Evolutionary conservation across 2,113 vertebrate genomes (phyloP).

Genomic region (Nannospalax galili): DNA sequence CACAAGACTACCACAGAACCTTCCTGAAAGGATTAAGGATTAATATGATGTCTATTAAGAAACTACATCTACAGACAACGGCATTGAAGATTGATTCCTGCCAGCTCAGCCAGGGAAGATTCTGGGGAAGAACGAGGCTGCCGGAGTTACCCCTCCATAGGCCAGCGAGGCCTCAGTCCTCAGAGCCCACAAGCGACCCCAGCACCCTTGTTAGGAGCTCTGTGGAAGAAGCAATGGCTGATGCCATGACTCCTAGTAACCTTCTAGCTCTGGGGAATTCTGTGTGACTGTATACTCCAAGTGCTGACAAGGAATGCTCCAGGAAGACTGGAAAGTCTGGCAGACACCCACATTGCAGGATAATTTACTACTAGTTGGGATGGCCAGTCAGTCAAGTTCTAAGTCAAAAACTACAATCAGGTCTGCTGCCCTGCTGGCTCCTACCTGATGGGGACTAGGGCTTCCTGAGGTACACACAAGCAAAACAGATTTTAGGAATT

Average conservation of each 20-base stretch:
- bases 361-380: background rate
- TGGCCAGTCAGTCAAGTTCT: background rate
- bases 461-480: background rate
- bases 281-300: background rate
- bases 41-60: too few species aligned
- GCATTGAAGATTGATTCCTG: background rate
- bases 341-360: background rate
- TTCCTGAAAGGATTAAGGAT: too few species aligned
- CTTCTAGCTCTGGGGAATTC: background rate
- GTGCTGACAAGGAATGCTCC: background rate
- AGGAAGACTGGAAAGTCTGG: background rate
- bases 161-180: background rate
- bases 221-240: background rate
- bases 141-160: background rate
- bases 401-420: background rate
- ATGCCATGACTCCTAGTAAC: background rate
- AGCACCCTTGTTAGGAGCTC: background rate
- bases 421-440: background rate
- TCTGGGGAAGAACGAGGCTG: background rate
- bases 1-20: too few species aligned
- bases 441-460: too few species aligned
- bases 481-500: background rate
- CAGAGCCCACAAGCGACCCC: fast-evolving
- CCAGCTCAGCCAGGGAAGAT: background rate
- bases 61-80: background rate